Evolutionary conservation across 2,888 invertebrate species (phyloP), one percentile per base, ranked within the genome.

Genomic region (Amphimallon solstitiale): DNA sequence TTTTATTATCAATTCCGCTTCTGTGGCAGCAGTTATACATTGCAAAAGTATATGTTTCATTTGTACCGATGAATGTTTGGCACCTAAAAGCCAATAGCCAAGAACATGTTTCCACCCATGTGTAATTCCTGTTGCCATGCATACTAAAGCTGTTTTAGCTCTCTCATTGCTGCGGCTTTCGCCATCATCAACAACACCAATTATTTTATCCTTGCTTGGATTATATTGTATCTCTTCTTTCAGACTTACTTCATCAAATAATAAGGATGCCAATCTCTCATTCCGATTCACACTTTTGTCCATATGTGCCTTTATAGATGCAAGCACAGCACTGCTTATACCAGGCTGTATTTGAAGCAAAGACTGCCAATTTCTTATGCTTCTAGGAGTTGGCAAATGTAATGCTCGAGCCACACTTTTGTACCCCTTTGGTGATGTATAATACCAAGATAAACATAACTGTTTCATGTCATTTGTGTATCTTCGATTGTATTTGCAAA

Each of bases 171-270:
- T 60, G 40, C 66, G 61, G 4, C 5, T 62, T 52, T 51, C n/a
- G 7, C 59, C 59, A 43, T 17, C 9, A 19, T 59, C 43, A 10
- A 59, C 12, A 59, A 59, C 40, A 14, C 52, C 62, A 34, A 66
- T 51, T 2, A 62, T 62, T 51, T 59, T 66, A 17, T 62, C 66
- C 45, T 62, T 29, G 21, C 19, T 62, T 21, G 37, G 2, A 52
- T 62, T 23, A 46, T 66, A 66, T 12, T 66, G 51, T 9, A 66
- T 3, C 9, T 59, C 34, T 17, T 59, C 19, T 40, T 40, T 59
- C 15, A 59, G 7, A 19, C 35, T 59, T 2, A 66, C 45, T 38
- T 66, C 66, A 66, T 66, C 66, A 62, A 66, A 66, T 21, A 66
- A 1, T 29, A 66, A 7, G 6, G 34, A 40, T 14, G 62, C 10